These are phyloP conservation scores for Macrotus californicus DNA, from an alignment of 2,113 vertebrate species.

Conservation along the genomic window DNA sequence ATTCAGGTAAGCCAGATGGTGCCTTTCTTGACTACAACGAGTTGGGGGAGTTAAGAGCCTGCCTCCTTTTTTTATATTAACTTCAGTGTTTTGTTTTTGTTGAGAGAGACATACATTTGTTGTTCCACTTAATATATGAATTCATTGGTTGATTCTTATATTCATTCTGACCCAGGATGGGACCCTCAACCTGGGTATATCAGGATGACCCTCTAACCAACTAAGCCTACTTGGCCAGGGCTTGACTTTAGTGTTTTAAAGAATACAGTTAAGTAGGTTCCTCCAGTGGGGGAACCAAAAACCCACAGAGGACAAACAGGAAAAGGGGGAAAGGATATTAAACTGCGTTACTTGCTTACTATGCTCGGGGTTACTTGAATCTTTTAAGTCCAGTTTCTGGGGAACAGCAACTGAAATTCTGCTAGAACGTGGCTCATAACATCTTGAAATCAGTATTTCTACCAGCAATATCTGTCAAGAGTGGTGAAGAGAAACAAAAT, in stretches of 20 bases:
- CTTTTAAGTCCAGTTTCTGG: neutral
- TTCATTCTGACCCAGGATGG: no score
- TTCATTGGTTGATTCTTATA: no score
- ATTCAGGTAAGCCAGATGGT: neutral
- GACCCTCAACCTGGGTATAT: no score
- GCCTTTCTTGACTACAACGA: neutral
- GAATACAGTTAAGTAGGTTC: neutral
- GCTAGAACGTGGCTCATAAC: neutral
- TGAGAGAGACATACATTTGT: no score
- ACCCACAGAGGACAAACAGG: neutral
- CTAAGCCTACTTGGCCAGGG: no score
- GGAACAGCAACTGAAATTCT: neutral
- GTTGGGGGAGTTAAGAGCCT: neutral
- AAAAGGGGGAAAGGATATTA: neutral
- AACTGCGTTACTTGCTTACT: neutral
- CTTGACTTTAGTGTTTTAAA: neutral
- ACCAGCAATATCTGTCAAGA: neutral
- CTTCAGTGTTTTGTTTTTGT: neutral
- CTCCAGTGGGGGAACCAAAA: no score
- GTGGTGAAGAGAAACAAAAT: neutral
- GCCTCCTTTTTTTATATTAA: neutral
- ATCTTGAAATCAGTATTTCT: neutral
- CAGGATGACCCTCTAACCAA: no score
- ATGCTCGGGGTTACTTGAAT: neutral
- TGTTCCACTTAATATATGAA: no score